Conservation (phyloP, 2,113 vertebrate genomes). For the Aptenodytes patagonicus region DNA sequence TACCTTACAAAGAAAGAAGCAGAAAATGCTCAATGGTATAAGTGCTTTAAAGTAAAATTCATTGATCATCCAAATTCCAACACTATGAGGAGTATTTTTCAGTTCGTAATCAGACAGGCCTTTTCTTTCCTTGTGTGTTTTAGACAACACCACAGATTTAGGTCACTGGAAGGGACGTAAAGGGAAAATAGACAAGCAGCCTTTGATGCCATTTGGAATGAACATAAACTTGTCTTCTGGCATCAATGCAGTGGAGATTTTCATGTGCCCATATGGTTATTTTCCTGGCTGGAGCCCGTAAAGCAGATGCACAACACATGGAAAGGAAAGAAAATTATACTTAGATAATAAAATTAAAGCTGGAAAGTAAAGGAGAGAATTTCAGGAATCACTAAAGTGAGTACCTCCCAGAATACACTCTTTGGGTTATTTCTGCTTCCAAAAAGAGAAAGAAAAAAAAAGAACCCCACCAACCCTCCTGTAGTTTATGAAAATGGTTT, state of each 20-base stretch:
- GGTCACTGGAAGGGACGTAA: background rate
- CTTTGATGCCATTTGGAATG: constrained; percentile 56
- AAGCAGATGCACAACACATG: constrained; percentile 61
- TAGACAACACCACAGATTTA: background rate
- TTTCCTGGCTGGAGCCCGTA: constrained; percentile 36
- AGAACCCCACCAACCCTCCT: background rate
- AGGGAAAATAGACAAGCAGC: constrained; percentile 31
- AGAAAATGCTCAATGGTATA: background rate
- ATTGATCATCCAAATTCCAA: background rate
- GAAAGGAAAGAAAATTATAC: constrained; percentile 35
- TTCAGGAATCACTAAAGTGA: constrained; percentile 23
- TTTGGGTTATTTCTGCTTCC: background rate
- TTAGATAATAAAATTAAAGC: constrained; percentile 22
- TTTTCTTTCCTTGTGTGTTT: background rate
- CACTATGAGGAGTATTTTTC: background rate
- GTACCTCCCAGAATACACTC: background rate
- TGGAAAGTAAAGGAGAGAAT: constrained; percentile 15
- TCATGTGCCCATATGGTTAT: constrained; percentile 62
- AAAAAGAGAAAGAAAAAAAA: background rate
- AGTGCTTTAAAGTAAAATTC: background rate
- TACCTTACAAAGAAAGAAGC: background rate
- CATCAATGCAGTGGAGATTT: constrained; percentile 39
- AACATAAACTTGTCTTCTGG: constrained; percentile 60
- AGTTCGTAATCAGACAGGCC: background rate
- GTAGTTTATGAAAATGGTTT: constrained; percentile 6